Evolutionary conservation across 2,113 vertebrate species (phyloP).

Genomic region (Uria lomvia): DNA sequence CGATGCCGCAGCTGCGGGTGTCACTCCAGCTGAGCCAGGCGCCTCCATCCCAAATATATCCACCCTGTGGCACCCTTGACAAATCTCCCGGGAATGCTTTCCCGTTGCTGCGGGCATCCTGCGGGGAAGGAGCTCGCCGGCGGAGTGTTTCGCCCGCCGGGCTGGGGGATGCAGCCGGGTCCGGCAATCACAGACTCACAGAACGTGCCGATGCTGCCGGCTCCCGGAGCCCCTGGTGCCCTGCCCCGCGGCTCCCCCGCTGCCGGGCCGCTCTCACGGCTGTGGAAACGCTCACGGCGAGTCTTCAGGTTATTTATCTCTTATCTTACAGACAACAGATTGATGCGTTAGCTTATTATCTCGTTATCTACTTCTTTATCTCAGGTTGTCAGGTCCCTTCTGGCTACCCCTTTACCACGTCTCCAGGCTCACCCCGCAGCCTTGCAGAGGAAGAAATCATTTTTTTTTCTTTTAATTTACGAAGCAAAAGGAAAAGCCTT

Average conservation of each 20-base stretch:
- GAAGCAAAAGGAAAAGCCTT: background rate
- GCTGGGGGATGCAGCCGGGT: background rate
- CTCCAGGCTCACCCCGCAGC: background rate
- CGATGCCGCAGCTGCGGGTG: background rate
- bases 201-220: background rate
- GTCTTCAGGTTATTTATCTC: background rate
- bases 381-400: background rate
- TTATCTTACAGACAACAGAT: background rate
- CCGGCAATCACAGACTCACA: background rate
- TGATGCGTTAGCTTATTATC: background rate
- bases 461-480: background rate
- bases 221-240: background rate
- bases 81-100: background rate
- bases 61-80: background rate
- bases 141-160: background rate
- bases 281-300: background rate
- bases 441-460: background rate
- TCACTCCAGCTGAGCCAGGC: background rate
- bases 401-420: background rate
- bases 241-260: background rate
- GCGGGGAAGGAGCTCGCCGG: background rate
- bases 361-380: background rate
- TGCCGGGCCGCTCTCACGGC: background rate
- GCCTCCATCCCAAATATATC: constrained; percentile 11
- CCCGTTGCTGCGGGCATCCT: fast-evolving